Conservation (phyloP, 2,113 vertebrate species). For the Microcebus griseorufus region DNA sequence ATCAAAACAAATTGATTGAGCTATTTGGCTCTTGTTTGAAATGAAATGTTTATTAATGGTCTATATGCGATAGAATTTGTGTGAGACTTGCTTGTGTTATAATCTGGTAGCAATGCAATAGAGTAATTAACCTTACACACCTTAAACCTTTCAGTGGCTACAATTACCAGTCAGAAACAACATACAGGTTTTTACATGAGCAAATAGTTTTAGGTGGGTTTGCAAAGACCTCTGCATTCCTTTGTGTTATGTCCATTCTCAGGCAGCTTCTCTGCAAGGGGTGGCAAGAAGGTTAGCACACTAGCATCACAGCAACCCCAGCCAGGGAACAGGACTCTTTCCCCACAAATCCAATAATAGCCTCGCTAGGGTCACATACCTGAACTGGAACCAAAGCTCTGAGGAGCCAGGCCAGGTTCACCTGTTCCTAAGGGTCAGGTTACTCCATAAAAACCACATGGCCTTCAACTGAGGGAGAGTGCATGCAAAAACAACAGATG, state of each 20-base stretch:
- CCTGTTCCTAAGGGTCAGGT: background rate
- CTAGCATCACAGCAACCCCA: background rate
- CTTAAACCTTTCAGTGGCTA: background rate
- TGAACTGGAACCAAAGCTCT: background rate
- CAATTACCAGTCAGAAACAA: background rate
- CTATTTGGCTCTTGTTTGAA: background rate
- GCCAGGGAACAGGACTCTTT: background rate
- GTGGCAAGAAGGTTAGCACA: background rate
- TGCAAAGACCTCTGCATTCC: background rate
- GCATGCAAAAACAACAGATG: background rate
- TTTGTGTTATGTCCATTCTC: background rate
- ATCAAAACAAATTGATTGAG: background rate
- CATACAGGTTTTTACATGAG: background rate
- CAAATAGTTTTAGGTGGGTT: background rate
- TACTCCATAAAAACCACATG: background rate
- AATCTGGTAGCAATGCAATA: background rate
- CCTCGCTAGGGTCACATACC: background rate
- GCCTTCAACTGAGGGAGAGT: background rate
- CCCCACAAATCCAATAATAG: background rate
- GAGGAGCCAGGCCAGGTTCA: background rate
- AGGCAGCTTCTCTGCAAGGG: background rate
- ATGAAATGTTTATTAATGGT: background rate
- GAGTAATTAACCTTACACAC: background rate
- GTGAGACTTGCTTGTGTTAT: background rate
- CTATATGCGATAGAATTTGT: background rate